phyloP scores from a whole-genome alignment of 1,140 invertebrate genomes.

The Apis dorsata region DNA sequence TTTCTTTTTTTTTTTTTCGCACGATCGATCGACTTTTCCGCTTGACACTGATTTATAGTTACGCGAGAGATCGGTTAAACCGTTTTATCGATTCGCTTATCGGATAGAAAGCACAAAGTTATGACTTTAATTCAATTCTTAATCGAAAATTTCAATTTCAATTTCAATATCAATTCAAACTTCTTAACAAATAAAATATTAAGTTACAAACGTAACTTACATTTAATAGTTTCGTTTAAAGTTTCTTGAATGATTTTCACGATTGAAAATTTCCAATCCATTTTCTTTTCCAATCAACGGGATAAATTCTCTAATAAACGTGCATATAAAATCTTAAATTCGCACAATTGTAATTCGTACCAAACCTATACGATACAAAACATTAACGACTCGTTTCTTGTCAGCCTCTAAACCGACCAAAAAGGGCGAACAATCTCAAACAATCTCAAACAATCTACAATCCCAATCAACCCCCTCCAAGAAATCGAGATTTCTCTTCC shows the following conservation, averaged over 20 bases:
- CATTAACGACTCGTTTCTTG: too few species aligned
- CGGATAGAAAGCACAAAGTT: neutral
- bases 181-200: too few species aligned
- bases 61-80: conserved; percentile 7
- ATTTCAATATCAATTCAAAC: too few species aligned
- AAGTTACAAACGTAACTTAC: too few species aligned
- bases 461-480: neutral
- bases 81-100: conserved; percentile 12
- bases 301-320: too few species aligned
- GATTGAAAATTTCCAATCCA: too few species aligned
- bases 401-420: neutral
- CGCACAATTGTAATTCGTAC: too few species aligned
- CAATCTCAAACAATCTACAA: neutral
- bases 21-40: neutral
- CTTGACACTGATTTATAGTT: conserved; percentile 23
- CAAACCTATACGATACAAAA: too few species aligned
- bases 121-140: neutral
- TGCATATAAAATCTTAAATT: too few species aligned
- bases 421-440: neutral
- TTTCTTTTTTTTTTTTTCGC: neutral
- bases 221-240: too few species aligned
- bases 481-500: neutral
- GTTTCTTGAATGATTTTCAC: too few species aligned
- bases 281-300: too few species aligned
- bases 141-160: neutral